Evolutionary conservation across 1,140 invertebrate species (phyloP).

Genomic region (Phenacoccus solenopsis): DNA sequence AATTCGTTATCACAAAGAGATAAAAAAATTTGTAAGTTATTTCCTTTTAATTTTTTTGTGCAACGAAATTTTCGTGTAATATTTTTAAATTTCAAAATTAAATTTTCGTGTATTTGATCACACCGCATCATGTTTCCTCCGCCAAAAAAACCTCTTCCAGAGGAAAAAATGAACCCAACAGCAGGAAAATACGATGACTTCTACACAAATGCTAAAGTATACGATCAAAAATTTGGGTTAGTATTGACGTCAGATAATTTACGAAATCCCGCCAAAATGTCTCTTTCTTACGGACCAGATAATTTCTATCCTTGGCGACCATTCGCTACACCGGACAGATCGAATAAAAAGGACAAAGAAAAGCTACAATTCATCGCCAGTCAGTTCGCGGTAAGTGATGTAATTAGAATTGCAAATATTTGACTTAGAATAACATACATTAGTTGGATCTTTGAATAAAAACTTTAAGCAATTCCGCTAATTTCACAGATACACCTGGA

Average conservation of each 20-base stretch:
- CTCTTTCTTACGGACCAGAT: background rate
- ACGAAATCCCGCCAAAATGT: conserved; percentile 5
- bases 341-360: background rate
- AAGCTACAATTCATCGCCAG: background rate
- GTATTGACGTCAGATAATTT: background rate
- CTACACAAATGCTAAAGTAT: conserved; percentile 3
- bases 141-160: background rate
- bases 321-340: background rate
- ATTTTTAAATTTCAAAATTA: background rate
- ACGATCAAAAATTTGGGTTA: conserved; percentile 12
- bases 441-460: too few species aligned
- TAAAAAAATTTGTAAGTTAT: background rate
- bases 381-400: background rate
- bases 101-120: too few species aligned
- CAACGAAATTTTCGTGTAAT: background rate
- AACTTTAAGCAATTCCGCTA: too few species aligned
- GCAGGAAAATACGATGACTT: conserved; percentile 1
- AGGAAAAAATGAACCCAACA: background rate
- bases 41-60: background rate
- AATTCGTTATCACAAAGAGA: too few species aligned
- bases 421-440: too few species aligned
- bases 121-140: background rate
- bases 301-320: background rate
- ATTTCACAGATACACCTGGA: background rate
- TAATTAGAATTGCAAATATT: too few species aligned